Percentiles rank a stretch among this genome's conserved stretches.
phyloP scores from a whole-genome alignment of 1,140 invertebrate species.

The Anastrepha obliqua region DNA sequence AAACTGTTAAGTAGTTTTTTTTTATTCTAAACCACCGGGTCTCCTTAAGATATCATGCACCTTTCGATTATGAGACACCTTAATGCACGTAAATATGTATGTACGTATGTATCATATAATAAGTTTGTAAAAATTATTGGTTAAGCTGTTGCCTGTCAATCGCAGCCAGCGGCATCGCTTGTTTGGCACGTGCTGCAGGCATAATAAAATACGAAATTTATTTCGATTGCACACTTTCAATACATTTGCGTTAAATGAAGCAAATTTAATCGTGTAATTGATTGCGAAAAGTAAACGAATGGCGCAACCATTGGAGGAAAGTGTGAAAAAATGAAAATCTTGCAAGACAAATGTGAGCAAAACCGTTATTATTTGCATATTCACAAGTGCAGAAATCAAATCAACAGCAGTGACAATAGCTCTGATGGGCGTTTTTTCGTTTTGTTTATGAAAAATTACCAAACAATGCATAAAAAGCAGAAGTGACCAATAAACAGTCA shows the following conservation, averaged over 20 bases:
- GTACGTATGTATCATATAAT: too few species aligned
- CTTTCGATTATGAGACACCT: too few species aligned
- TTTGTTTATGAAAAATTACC: not conserved
- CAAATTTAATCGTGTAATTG: slow-evolving; percentile 53
- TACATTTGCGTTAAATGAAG: slow-evolving; percentile 48
- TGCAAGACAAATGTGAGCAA: not conserved
- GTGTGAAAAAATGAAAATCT: slow-evolving; percentile 7
- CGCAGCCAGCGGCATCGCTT: not conserved
- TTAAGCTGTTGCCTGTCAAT: slow-evolving; percentile 4
- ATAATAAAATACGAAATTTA: slow-evolving; percentile 49
- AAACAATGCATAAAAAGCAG: not conserved
- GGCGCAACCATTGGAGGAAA: not conserved
- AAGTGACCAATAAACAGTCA: too few species aligned
- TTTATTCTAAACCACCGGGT: too few species aligned
- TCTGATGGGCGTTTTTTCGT: not conserved
- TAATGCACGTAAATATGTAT: too few species aligned
- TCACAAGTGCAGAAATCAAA: not conserved
- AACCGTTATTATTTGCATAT: slow-evolving; percentile 31
- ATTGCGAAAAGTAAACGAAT: not conserved
- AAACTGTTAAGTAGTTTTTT: too few species aligned
- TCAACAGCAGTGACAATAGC: not conserved
- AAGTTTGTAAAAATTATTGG: not conserved
- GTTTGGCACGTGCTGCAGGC: slow-evolving; percentile 37
- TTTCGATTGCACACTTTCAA: slow-evolving; percentile 46
- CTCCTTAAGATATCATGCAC: too few species aligned